Base-by-base conservation (phyloP, 2,113 vertebrate genomes). In the Coreoperca whiteheadi region DNA sequence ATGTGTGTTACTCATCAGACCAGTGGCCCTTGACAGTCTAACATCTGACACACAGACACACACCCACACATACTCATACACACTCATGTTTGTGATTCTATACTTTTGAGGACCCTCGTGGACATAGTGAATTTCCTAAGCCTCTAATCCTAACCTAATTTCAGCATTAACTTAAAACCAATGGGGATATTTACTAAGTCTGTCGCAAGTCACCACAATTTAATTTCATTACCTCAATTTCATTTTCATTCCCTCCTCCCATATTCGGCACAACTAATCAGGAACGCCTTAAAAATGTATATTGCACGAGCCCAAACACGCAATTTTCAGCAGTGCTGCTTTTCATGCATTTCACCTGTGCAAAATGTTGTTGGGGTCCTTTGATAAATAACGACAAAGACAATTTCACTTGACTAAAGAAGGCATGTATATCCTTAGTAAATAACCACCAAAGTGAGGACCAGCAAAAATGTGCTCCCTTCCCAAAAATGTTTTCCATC, bases 1-100 rank as follows among this genome's bases (percentile, higher is more conserved):
- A 56, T n/a, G 66, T 43, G 59, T 37, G 48, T 61, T 74, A 56
- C 74, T 86, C 77, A 87, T 81, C 74, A 74, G 71, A 84, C 23
- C 81, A 61, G 54, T 57, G 63, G 71, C 66, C 53, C 77, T 77
- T 77, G 74, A 80, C 77, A 66, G 32, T 70, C 48, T 70, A 61
- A 81, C 74, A 65, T 73, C 81, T 75, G 67, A 67, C 63, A 63
- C 43, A 63, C 66, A 20, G 41, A 43, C 54, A 66, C 18, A 54
- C 64, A 65, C 59, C 11, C 57, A 64, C 61, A 41, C 46, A 34
- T 11, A 79, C 66, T 71, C 66, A 51, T 32, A 34, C 54, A 18
- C 15, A 68, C 61, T 59, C 30, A 39, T 41, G 15, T 78, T 54
- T 76, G 16, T 51, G 23, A 28, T 32, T 43, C 41, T 57, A 23